phyloP scores from a whole-genome alignment of 2,888 invertebrate species.

The Agonopterix arenella region DNA sequence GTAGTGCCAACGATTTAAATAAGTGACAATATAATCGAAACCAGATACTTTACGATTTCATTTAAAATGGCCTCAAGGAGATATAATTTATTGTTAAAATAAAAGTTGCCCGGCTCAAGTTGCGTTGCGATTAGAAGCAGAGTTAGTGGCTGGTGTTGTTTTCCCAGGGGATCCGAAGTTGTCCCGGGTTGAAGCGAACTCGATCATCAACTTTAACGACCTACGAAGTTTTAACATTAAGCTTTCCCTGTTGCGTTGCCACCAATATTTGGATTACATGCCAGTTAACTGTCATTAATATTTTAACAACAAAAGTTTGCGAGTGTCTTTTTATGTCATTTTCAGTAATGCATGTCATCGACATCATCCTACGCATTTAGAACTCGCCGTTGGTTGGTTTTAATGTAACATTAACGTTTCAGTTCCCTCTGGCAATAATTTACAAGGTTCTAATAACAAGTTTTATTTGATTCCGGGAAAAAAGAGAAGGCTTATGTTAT shows the following conservation, averaged over 20 bases:
- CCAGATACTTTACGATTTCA: slow-evolving; percentile 49
- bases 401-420: not conserved
- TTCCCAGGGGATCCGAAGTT: slow-evolving; percentile 49
- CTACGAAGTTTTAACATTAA: slow-evolving; percentile 43
- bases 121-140: slow-evolving; percentile 19
- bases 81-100: slow-evolving; percentile 34
- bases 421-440: not conserved
- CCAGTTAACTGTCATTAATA: slow-evolving; percentile 19
- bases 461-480: slow-evolving; percentile 14
- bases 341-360: not conserved
- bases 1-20: slow-evolving; percentile 41
- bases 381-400: too few species aligned
- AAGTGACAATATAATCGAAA: slow-evolving; percentile 40
- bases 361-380: not conserved
- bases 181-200: slow-evolving; percentile 40
- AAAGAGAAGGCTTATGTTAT: not conserved
- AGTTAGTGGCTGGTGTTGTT: slow-evolving; percentile 43
- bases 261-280: slow-evolving; percentile 29
- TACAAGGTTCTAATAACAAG: slow-evolving; percentile 5
- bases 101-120: slow-evolving; percentile 14
- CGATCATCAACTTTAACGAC: slow-evolving; percentile 53
- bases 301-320: slow-evolving; percentile 7
- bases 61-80: slow-evolving; percentile 47
- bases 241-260: slow-evolving; percentile 36
- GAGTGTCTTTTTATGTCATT: not conserved